Evolutionary conservation across 2,797 vertebrate genomes (phyloP).

Genomic region (Mus minutoides): DNA sequence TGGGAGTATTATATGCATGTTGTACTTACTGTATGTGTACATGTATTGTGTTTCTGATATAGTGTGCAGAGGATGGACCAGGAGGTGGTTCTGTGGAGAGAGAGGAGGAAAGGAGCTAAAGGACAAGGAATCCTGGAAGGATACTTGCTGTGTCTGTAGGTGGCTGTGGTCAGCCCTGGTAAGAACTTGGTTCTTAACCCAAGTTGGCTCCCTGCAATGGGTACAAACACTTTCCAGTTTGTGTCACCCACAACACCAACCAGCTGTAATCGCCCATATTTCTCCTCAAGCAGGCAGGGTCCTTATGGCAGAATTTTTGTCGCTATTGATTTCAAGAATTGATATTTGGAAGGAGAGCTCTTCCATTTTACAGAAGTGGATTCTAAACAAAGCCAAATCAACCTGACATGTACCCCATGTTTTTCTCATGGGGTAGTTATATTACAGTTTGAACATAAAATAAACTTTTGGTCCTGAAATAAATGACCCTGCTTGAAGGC

Average conservation of each 20-base stretch:
- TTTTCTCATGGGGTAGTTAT: slow-evolving; percentile 18
- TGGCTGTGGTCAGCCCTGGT: background rate
- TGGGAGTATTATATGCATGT: background rate
- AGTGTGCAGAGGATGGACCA: background rate
- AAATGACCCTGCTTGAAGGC: slow-evolving; percentile 47
- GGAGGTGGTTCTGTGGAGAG: background rate
- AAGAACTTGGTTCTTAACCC: background rate
- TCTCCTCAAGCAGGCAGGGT: background rate
- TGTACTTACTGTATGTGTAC: background rate
- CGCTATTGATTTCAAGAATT: background rate
- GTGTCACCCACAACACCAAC: background rate
- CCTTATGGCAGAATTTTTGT: background rate
- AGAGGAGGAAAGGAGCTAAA: background rate
- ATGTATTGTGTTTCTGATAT: background rate
- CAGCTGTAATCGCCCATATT: background rate
- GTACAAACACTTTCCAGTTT: background rate
- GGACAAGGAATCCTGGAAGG: background rate
- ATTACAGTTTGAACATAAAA: slow-evolving; percentile 55
- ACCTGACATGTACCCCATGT: slow-evolving; percentile 22
- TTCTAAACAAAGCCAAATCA: slow-evolving; percentile 9
- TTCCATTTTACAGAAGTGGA: slow-evolving; percentile 56
- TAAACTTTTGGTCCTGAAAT: slow-evolving; percentile 13
- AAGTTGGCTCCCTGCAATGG: background rate
- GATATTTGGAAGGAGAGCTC: slow-evolving; percentile 34
- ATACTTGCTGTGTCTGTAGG: background rate